Conservation (phyloP, 2,797 vertebrate species). For the Remorina albescens region DNA sequence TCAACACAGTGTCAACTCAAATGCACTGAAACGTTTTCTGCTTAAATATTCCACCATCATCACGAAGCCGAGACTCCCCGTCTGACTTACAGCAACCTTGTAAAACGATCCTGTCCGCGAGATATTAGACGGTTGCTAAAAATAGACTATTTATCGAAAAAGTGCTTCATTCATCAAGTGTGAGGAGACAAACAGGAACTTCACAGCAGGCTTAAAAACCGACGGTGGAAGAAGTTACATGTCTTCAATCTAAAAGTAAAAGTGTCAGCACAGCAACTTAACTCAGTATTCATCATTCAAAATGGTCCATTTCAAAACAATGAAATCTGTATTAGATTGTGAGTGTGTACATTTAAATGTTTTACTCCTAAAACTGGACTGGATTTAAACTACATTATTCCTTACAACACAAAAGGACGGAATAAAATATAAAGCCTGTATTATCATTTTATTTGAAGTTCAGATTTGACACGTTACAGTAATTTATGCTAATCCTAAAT, state of each 20-base stretch:
- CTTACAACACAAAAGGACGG: too few species aligned
- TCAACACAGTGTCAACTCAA: not conserved
- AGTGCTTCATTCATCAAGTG: constrained; percentile 8
- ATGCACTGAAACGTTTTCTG: not conserved
- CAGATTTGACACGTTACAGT: too few species aligned
- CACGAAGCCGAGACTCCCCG: not conserved
- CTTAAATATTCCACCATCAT: not conserved
- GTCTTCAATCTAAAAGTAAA: not conserved
- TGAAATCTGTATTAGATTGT: too few species aligned
- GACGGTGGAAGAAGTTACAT: not conserved
- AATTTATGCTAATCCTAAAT: not conserved
- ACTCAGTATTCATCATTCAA: not conserved
- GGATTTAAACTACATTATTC: not conserved
- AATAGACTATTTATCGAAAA: constrained; percentile 16
- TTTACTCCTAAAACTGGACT: not conserved
- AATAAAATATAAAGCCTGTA: too few species aligned
- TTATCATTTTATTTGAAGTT: too few species aligned
- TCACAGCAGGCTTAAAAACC: not conserved
- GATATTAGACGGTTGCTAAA: constrained; percentile 25
- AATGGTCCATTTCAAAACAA: too few species aligned
- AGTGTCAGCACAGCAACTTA: not conserved
- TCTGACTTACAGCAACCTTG: constrained; percentile 2
- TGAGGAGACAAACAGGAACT: not conserved
- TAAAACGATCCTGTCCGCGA: constrained; percentile 18
- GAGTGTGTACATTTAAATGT: not conserved